These are phyloP conservation scores for Cinclus cinclus DNA, from an alignment of 2,113 vertebrate genomes.

Conservation along the genomic window DNA sequence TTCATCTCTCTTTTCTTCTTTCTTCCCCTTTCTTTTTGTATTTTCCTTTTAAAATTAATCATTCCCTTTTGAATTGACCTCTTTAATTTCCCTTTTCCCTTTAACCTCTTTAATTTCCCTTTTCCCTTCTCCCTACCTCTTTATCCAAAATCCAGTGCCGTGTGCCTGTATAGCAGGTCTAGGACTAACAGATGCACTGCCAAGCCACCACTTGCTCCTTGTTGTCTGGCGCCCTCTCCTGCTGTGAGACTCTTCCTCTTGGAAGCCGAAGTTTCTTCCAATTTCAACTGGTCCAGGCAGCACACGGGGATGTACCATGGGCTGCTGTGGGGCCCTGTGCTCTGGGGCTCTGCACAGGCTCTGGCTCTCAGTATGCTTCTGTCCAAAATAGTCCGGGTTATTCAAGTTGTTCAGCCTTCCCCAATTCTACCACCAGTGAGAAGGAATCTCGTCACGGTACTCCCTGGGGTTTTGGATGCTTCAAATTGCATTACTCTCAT, in stretches of 20 bases:
- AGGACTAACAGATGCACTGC: not conserved
- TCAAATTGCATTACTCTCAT: too few relatives aligned
- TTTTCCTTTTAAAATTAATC: not conserved
- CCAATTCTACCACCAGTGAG: not conserved
- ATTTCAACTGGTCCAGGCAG: not conserved
- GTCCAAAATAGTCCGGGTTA: fast-evolving
- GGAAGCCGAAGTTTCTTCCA: fast-evolving
- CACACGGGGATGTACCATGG: fast-evolving
- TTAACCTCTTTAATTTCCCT: not conserved
- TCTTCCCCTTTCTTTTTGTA: not conserved
- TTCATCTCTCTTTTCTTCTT: not conserved
- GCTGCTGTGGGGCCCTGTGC: not conserved
- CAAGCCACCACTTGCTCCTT: not conserved
- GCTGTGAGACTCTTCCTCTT: not conserved
- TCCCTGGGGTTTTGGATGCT: not conserved
- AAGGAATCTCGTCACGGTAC: fast-evolving
- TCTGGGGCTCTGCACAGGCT: not conserved
- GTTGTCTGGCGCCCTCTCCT: conserved; percentile 17
- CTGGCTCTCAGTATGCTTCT: not conserved
- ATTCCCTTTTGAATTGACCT: not conserved
- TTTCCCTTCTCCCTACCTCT: not conserved
- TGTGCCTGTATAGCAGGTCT: not conserved
- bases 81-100: not conserved
- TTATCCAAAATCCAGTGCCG: not conserved
- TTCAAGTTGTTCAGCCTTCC: not conserved